phyloP scores from a whole-genome alignment of 2,113 vertebrate species.

The Fulmarus glacialis region DNA sequence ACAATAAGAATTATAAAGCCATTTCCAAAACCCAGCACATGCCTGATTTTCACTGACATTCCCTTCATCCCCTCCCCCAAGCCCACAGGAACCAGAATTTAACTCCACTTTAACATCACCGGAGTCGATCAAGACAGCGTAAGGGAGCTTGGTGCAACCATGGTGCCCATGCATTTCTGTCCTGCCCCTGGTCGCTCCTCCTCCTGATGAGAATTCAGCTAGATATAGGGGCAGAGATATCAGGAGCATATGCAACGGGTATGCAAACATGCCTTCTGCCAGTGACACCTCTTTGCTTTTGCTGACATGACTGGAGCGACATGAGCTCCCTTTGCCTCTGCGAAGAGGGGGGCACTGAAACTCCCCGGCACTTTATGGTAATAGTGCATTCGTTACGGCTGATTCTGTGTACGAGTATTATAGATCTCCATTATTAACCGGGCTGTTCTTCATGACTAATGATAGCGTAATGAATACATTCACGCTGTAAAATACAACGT shows the following conservation, averaged over 20 bases:
- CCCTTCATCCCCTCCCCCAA: background rate
- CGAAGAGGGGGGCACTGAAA: rapidly evolving
- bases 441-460: background rate
- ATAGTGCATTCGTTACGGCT: rapidly evolving
- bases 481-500: background rate
- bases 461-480: background rate
- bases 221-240: background rate
- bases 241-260: background rate
- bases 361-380: background rate
- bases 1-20: background rate
- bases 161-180: background rate
- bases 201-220: background rate
- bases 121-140: rapidly evolving
- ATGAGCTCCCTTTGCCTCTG: background rate
- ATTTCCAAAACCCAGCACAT: background rate
- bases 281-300: background rate
- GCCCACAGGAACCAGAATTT: background rate
- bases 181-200: background rate
- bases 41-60: background rate
- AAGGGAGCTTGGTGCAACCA: background rate
- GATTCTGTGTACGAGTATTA: background rate
- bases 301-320: background rate
- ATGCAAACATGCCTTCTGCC: background rate
- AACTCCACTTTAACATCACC: background rate
- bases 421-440: background rate